Evolutionary conservation across 2,797 vertebrate species (phyloP), one percentile per base, ranked within the genome.

Genomic region (Anguilla obscura): DNA sequence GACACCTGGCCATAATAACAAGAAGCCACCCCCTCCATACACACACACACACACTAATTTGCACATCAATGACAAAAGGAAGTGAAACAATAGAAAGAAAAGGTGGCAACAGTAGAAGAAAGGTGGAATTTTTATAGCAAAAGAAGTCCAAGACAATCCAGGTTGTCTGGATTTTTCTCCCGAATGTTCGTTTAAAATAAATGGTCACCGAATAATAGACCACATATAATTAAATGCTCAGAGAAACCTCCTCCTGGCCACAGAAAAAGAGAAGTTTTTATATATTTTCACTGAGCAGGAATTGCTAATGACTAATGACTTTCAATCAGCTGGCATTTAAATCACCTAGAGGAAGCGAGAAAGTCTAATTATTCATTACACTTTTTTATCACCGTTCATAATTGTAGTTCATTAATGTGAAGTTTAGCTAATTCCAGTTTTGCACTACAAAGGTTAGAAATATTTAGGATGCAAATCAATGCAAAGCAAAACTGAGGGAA

Each of bases 371-470:
- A 89, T 88, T 9, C 40, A 56, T 85, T 30, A 87, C 84, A 88
- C 30, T 88, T 66, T 52, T 52, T 52, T 69, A 79, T 18, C 50
- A 87, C 27, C 24, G 16, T 88, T 69, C 56, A 90, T 92, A 85
- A 91, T 88, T 85, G 89, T 90, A 89, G 48, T 92, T 95, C 93
- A 94, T 96, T 95, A 95, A 89, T 24, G 87, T 50, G 87, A 92
- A 92, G 91, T 90, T 91, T 91, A 93, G 88, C 58, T 48, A 89
- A 86, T 71, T 85, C 88, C 2, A 24, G 84, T 91, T 96, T 96
- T 96, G 91, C 94, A 95, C 94, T 95, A 94, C 94, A 94, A 95
- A 95, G 93, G 90, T 92, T 92, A 85, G 63, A 89, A 91, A 92
- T 87, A 89, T 89, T 87, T 74, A 89, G 54, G 82, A 95, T 93